Base-by-base conservation (phyloP, 2,888 invertebrate species). In the Hylaea fasciaria region DNA sequence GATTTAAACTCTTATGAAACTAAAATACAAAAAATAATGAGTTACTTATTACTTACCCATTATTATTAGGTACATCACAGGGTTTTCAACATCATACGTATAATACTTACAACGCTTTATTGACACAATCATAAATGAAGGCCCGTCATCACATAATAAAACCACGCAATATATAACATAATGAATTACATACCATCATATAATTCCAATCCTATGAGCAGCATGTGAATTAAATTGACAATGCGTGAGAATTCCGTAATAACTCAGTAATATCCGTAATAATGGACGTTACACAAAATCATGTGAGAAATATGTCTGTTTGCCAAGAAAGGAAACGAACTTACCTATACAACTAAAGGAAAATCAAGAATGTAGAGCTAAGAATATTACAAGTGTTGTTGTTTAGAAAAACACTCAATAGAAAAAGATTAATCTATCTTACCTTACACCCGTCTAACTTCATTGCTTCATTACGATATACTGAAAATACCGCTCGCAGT, bases 251-350 rank as follows among this genome's bases (percentile, higher is more conserved):
- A 73, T 71, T 68, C 67, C 66, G 64, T 71, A 73, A 71, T 68
- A 61, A 68, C 73, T 72, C 75, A 66, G 72, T 78, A 79, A 72
- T 76, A 70, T 71, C 70, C 66, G 66, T 72, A 69, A 69, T 73
- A 71, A 66, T 68, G 71, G 70, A 61, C 66, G 73, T 74, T 71
- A 76, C 71, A 77, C 67, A 53, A 67, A 70, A 73, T 77, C 78
- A 80, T 78, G 74, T 80, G 80, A 72, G 80, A 81, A 81, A 81
- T 73, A 78, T 80, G 73, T 71, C 68, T 51, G 49, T 65, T 22
- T 54, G 56, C 71, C 72, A 65, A 68, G 69, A 72, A 78, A 73
- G 74, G 76, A 73, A 77, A 69, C 60, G 65, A 69, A 66, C 72
- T 14, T 40, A 8, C 8, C 2, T 12, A 67, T 69, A 72, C 53